Evolutionary conservation across 2,888 invertebrate genomes (phyloP).

Genomic region (Heliconius hortense): DNA sequence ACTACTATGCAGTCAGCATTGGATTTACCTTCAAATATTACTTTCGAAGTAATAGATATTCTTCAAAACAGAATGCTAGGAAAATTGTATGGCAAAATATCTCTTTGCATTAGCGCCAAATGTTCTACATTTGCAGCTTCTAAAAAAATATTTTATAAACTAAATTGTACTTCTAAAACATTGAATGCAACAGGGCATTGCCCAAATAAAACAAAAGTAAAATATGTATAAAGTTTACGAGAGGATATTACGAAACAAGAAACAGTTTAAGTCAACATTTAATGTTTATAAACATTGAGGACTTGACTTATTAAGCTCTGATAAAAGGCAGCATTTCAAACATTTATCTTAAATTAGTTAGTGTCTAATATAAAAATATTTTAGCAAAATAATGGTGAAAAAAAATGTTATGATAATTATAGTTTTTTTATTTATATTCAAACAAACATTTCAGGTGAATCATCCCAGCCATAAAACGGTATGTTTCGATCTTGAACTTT

Average conservation of each 20-base stretch:
- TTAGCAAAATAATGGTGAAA: constrained; percentile 26
- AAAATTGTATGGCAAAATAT: constrained; percentile 70
- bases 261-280: constrained; percentile 35
- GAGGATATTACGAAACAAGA: constrained; percentile 35
- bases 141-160: constrained; percentile 66
- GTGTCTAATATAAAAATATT: constrained; percentile 26
- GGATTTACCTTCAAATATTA: constrained; percentile 72
- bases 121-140: constrained; percentile 64
- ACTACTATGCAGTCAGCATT: constrained; percentile 70
- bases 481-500: neutral
- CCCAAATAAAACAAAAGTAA: constrained; percentile 57
- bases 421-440: constrained; percentile 28
- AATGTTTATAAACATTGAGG: constrained; percentile 45
- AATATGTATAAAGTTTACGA: constrained; percentile 53
- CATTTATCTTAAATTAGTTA: constrained; percentile 37
- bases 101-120: constrained; percentile 68
- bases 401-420: constrained; percentile 5
- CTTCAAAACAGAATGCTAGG: constrained; percentile 70
- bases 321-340: constrained; percentile 40
- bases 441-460: constrained; percentile 29
- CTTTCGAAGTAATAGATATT: constrained; percentile 71
- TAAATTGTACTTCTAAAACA: constrained; percentile 65
- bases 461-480: neutral
- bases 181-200: constrained; percentile 64
- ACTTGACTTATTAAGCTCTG: constrained; percentile 40